A percentile compares a stretch with the other conserved stretches of the same genome.
phyloP scores from a whole-genome alignment of 2,888 invertebrate species.

The Frankliniella fusca region DNA sequence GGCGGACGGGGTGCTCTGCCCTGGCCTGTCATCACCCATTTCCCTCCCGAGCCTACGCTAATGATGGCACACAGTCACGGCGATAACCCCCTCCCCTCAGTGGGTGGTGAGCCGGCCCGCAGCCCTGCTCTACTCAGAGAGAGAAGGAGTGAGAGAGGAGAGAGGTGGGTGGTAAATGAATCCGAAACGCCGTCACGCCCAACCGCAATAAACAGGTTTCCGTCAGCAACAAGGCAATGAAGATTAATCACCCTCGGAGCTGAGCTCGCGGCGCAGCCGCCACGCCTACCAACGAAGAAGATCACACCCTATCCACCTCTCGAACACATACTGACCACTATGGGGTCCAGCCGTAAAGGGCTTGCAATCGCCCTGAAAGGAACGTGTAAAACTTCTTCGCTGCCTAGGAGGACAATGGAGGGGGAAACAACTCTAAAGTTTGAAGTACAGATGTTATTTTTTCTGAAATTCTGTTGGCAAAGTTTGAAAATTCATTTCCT shows the following conservation, averaged over 20 bases:
- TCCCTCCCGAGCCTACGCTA: background rate
- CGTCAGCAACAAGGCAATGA: too few relatives aligned
- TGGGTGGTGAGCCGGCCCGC: background rate
- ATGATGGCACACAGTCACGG: background rate
- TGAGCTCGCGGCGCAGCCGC: background rate
- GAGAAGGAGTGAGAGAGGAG: background rate
- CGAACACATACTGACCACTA: background rate
- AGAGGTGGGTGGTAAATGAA: background rate
- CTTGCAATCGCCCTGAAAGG: too few relatives aligned
- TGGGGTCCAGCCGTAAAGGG: background rate
- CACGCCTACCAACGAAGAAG: background rate
- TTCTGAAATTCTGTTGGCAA: too few relatives aligned
- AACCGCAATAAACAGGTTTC: background rate
- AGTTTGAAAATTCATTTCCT: too few relatives aligned
- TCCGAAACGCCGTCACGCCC: background rate
- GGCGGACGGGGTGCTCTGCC: too few relatives aligned
- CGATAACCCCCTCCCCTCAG: background rate
- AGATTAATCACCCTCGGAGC: too few relatives aligned
- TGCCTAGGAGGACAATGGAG: too few relatives aligned
- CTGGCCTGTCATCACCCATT: conserved; percentile 12
- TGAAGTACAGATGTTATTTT: too few relatives aligned
- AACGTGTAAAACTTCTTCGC: too few relatives aligned
- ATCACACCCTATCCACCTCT: too few relatives aligned
- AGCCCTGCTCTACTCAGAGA: background rate
- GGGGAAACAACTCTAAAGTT: too few relatives aligned